Evolutionary conservation across 2,113 vertebrate genomes (phyloP), one percentile per base, ranked within the genome.

Genomic region (Channa argus): DNA sequence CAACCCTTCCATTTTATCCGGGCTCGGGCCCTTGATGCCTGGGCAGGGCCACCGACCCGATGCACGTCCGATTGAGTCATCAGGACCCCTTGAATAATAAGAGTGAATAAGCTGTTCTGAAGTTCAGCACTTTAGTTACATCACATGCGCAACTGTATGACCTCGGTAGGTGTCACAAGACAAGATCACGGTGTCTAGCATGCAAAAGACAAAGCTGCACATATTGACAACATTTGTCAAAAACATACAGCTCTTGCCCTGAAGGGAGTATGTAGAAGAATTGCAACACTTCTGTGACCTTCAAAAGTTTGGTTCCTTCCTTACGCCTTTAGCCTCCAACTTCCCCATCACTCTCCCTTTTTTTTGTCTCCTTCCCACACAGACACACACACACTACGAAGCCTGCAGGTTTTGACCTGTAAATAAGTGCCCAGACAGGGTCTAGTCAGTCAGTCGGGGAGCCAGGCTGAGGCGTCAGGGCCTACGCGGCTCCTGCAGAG

Each of bases 351-450:
- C 56, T 38, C 65, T 76, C 72, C 3, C 56, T 62, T 66, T 24
- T 24, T 24, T 75, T 43, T 68, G 43, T 49, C 64, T 65, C 34
- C 56, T 60, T 73, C 49, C 14, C 68, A 81, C 75, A 74, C 65
- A 82, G 55, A 86, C 58, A 84, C 73, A 24, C 24, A 24, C 24
- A 71, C 67, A 67, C 41, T 15, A 76, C 73, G 46, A 62, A 60
- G 89, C 89, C 93, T 94, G 90, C 93, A 95, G 94, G 94, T 95
- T 95, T 94, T 94, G 92, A 95, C 94, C 92, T 95, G 95, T 91
- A 89, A 86, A 69, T 80, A 88, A 92, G 71, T 95, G 95, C 93
- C 92, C 91, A 90, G 92, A 91, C 94, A 92, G 79, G 81, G 93
- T 88, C 89, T 93, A 86, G 88, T 90, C 94, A 92, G 89, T 88